Conservation (phyloP, 2,113 vertebrate species). For the Camelus dromedarius region DNA sequence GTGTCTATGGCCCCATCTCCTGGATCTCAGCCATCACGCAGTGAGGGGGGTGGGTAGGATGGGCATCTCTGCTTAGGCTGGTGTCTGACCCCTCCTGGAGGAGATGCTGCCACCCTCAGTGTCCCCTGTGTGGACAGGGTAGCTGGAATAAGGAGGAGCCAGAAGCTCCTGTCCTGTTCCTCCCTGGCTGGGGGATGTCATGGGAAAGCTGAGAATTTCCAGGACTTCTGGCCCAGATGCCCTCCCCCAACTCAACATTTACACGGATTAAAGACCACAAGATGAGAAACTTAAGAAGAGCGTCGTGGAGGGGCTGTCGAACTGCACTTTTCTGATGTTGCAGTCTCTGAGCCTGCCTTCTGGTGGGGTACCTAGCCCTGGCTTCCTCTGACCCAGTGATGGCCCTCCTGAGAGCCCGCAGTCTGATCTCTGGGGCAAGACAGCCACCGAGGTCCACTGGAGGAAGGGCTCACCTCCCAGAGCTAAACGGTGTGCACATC, state of each 20-base stretch:
- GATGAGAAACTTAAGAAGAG: neutral
- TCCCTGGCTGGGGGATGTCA: neutral
- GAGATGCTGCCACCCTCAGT: neutral
- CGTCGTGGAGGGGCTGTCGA: accelerated
- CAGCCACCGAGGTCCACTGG: neutral
- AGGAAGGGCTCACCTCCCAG: neutral
- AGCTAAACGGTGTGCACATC: neutral
- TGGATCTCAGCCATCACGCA: neutral
- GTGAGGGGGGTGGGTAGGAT: accelerated
- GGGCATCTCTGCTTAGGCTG: neutral
- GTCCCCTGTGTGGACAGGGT: too few relatives aligned
- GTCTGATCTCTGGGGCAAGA: neutral
- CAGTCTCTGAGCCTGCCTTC: neutral
- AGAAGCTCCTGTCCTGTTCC: neutral
- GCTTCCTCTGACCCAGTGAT: neutral
- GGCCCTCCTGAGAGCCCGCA: neutral
- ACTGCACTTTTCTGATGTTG: neutral
- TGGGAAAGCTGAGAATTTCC: neutral
- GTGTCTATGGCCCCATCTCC: neutral
- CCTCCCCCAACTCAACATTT: accelerated
- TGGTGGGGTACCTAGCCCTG: neutral
- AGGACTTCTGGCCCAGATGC: neutral
- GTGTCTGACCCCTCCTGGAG: neutral
- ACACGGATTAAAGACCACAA: neutral
- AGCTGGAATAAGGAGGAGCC: neutral